Evolutionary conservation across 1,140 invertebrate genomes (phyloP).

Genomic region (Thaumetopoea pityocampa): DNA sequence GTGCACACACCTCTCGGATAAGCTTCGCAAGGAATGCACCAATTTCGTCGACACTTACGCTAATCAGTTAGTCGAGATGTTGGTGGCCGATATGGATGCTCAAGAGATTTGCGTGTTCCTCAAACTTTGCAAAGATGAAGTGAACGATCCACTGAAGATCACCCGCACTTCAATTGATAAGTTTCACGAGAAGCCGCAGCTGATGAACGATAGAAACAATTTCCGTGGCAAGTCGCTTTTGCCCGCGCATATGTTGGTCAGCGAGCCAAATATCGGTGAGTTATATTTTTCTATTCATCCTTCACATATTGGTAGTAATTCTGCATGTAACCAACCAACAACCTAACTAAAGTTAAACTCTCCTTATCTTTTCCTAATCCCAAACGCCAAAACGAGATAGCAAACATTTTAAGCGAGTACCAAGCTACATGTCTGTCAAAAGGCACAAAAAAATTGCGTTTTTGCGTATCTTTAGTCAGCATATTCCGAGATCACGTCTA

Average conservation of each 20-base stretch:
- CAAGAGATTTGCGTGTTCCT: constrained; percentile 87
- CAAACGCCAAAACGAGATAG: too few species aligned
- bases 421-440: too few species aligned
- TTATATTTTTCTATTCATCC: background rate
- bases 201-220: constrained; percentile 60
- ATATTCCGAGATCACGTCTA: too few species aligned
- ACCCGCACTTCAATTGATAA: constrained; percentile 37
- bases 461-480: too few species aligned
- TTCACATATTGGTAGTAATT: too few species aligned
- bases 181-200: constrained; percentile 41
- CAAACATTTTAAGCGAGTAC: too few species aligned
- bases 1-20: constrained; percentile 81
- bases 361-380: too few species aligned
- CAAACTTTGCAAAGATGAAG: constrained; percentile 79
- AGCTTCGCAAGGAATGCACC: constrained; percentile 81
- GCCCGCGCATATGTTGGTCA: constrained; percentile 51
- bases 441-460: too few species aligned
- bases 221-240: constrained; percentile 36
- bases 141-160: constrained; percentile 41
- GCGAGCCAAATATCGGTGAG: constrained; percentile 77
- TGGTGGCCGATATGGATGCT: constrained; percentile 85
- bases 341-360: too few species aligned
- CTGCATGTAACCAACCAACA: background rate
- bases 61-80: constrained; percentile 85
- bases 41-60: constrained; percentile 87